A percentile compares a stretch with the other conserved stretches of the same genome.
Evolutionary conservation across 2,888 invertebrate genomes (phyloP).

Genomic region (Lepidonotus clava): DNA sequence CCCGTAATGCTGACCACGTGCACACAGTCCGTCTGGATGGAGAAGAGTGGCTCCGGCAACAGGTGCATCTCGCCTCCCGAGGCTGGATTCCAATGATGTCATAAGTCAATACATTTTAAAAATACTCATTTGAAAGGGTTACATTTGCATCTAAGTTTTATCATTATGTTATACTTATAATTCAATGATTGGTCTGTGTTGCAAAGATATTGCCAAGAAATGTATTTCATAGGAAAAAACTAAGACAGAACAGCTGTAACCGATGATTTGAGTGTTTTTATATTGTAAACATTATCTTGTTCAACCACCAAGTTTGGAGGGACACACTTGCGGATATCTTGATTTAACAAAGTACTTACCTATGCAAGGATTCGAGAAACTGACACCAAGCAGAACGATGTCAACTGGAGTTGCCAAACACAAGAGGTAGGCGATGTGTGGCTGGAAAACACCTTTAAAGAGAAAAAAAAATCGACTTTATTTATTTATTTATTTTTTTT

Average conservation of each 20-base stretch:
- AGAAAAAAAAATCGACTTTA: too few relatives aligned
- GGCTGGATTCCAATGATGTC: constrained; percentile 18
- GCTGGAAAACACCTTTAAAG: constrained; percentile 89
- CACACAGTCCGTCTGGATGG: constrained; percentile 91
- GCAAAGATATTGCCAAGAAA: too few relatives aligned
- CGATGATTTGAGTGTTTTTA: too few relatives aligned
- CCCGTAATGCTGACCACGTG: constrained; percentile 91
- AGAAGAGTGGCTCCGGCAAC: constrained; percentile 96
- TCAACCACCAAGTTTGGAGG: neutral
- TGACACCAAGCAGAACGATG: constrained; percentile 92
- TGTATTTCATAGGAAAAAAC: too few relatives aligned
- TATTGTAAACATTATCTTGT: too few relatives aligned
- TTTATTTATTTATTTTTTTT: too few relatives aligned
- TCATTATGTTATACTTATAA: too few relatives aligned
- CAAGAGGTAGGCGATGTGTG: constrained; percentile 93
- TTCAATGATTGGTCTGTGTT: too few relatives aligned
- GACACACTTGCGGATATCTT: too few relatives aligned
- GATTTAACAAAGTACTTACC: constrained; percentile 62
- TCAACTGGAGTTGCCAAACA: constrained; percentile 97
- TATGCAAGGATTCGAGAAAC: constrained; percentile 78
- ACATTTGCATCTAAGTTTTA: too few relatives aligned
- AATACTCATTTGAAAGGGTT: too few relatives aligned
- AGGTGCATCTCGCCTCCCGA: constrained; percentile 87
- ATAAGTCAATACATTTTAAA: neutral
- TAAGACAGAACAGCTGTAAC: too few relatives aligned